phyloP scores from a whole-genome alignment of 2,113 vertebrate species.

The Elgaria multicarinata region DNA sequence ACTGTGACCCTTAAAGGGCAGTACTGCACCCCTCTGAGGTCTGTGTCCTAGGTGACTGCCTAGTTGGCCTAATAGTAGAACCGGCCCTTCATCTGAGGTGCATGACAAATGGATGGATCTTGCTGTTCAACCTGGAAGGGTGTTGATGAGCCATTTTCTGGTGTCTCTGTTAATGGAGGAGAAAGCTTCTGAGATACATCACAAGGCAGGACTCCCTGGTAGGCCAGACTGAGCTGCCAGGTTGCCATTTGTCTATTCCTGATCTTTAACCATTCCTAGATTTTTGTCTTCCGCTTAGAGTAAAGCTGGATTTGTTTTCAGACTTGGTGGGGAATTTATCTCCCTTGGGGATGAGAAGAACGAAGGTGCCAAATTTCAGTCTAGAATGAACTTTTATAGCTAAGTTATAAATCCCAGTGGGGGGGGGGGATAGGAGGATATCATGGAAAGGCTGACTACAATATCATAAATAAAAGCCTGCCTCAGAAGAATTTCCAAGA shows the following conservation, averaged over 20 bases:
- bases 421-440: slow-evolving; percentile 39
- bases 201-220: too few species aligned
- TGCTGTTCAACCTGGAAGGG: too few species aligned
- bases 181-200: not conserved
- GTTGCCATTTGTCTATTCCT: not conserved
- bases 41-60: too few species aligned
- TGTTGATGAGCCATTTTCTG: not conserved
- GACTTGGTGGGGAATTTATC: slow-evolving; percentile 14
- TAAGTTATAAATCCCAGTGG: slow-evolving; percentile 68
- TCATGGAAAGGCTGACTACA: slow-evolving; percentile 72
- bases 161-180: not conserved
- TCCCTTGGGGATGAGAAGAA: slow-evolving; percentile 39
- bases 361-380: slow-evolving; percentile 51
- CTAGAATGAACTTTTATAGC: slow-evolving; percentile 66
- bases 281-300: slow-evolving; percentile 22
- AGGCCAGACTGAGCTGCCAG: not conserved
- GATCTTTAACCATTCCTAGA: not conserved
- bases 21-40: too few species aligned
- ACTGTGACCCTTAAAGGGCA: too few species aligned
- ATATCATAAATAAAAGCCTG: slow-evolving; percentile 73
- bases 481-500: slow-evolving; percentile 75
- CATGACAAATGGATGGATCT: not conserved
- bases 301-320: slow-evolving; percentile 38
- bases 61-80: too few species aligned
- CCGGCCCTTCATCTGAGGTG: too few species aligned